Conservation (phyloP, 2,888 invertebrate genomes). For the Phortica okadai region DNA sequence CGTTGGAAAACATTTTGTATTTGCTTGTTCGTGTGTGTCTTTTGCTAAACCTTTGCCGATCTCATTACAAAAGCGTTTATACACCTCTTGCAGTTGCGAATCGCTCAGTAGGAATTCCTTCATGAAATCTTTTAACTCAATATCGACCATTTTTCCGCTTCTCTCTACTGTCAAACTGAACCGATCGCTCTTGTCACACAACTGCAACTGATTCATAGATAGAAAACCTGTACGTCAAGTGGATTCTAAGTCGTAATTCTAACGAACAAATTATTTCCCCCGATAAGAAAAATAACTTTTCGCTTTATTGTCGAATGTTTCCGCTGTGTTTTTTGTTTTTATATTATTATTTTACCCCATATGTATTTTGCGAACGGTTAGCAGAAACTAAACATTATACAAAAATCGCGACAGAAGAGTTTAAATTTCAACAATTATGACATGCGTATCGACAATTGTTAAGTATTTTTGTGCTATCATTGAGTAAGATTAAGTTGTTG, state of each 20-base stretch:
- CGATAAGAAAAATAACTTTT: constrained; percentile 1
- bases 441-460: no score
- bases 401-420: no score
- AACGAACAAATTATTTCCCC: not conserved
- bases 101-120: constrained; percentile 86
- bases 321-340: not conserved
- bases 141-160: constrained; percentile 60
- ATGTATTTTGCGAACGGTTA: not conserved
- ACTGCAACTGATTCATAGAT: constrained; percentile 12
- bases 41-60: constrained; percentile 87
- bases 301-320: not conserved
- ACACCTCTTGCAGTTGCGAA: constrained; percentile 86
- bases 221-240: not conserved
- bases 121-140: constrained; percentile 64
- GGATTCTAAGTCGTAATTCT: constrained; percentile 7
- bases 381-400: no score
- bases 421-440: no score
- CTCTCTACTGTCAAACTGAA: constrained; percentile 34
- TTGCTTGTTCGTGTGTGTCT: constrained; percentile 84
- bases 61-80: constrained; percentile 84
- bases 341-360: not conserved
- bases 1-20: constrained; percentile 95
- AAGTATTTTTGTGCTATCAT: no score
- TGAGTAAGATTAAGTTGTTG: not conserved
- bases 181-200: constrained; percentile 50